Evolutionary conservation across 2,888 invertebrate genomes (phyloP), one percentile per base, ranked within the genome.

Genomic region (Drosophila mimica): DNA sequence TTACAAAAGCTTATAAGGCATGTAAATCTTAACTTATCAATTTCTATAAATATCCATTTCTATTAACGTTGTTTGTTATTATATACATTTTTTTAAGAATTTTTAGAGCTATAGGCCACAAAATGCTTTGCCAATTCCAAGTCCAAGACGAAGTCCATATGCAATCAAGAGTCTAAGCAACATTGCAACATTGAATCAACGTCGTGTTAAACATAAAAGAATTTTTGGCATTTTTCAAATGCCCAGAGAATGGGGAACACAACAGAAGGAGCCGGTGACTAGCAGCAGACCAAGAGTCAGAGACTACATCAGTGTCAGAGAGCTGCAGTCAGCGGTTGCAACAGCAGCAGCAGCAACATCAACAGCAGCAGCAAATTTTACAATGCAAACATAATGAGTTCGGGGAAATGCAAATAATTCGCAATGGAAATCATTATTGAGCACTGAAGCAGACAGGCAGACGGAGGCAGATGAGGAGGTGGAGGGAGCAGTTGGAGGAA

Each of bases 341-440:
- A 64, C 67, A 28, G 56, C 70, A 51, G 68, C 68, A 25, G 40
- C 40, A 49, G 38, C 31, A 36, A 20, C 64, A 51, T 3, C 4
- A 15, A 17, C 36, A 51, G 66, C 70, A 28, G 20, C 15, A 25
- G 46, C 46, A 69, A 83, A 70, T 76, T 83, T 61, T 79, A 83
- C 85, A 83, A 83, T 82, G 84, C 81, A 83, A 76, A 81, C 76
- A 77, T 86, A 85, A 85, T 85, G 86, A 85, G 86, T 86, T 83
- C 62, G 79, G 84, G 84, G 86, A 83, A 81, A 85, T 85, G 84
- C 83, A 81, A 82, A 83, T 81, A 85, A 85, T 71, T 85, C 84
- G 79, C 84, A 65, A 79, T 83, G 84, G 85, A 83, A 83, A 84
- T 84, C 85, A 85, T 82, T 82, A 85, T 84, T 85, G 83, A 84